Evolutionary conservation across 2,797 vertebrate genomes (phyloP), one percentile per base, ranked within the genome.

Genomic region (Strix occidentalis): DNA sequence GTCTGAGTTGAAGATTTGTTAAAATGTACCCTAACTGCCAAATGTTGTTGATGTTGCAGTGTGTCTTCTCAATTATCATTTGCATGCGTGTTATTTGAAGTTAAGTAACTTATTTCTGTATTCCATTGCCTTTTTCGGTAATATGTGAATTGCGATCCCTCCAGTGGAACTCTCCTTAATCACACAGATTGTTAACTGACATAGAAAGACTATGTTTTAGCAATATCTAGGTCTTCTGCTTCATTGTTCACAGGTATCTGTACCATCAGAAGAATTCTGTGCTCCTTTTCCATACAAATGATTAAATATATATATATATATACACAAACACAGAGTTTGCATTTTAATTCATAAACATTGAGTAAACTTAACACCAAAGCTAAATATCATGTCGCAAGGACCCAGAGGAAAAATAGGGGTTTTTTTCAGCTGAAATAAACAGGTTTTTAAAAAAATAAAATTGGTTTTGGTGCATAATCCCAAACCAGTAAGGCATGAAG

Each of bases 21-120:
- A 81, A 94, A 95, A 93, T 90, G 65, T 76, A 61, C 50, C 61
- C 76, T 39, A 71, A 71, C 79, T 91, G 82, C 69, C 89, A 96
- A 95, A 88, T 60, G 31, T 48, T 81, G 76, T 81, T 83, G 80
- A 83, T 88, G 39, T 28, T 92, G 64, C 31, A 57, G 46, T 65
- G 21, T 87, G 48, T 43, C 72, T 84, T 94, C 69, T 84, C 45
- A 74, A 50, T 92, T 89, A 66, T 57, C 26, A 13, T 86, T 87
- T 89, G 26, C 45, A 87, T 75, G 31, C 4, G 9, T 69, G 56
- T 91, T 86, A 66, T 78, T 50, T 87, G 75, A 54, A 88, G 39
- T 87, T 51, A 48, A 94, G 63, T 54, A 93, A 63, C 46, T 93
- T 61, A 65, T 69, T 90, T 92, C 60, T 92, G 24, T 56, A 31